Percentiles rank a stretch among this genome's conserved stretches.
Evolutionary conservation across 2,888 invertebrate species (phyloP).

Genomic region (Lochmaea crataegi): DNA sequence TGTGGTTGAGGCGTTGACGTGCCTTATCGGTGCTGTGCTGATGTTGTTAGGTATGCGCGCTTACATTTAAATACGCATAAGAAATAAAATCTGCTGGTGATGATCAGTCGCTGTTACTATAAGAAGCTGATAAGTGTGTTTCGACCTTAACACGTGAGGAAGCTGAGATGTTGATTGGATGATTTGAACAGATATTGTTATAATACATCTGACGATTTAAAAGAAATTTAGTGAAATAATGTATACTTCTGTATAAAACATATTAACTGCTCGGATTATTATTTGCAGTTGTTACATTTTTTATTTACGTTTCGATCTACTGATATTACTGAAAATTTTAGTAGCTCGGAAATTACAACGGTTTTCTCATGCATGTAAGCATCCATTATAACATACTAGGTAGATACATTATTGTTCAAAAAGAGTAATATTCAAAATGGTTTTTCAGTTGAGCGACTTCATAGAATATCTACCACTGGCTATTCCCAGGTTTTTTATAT

Average conservation of each 20-base stretch:
- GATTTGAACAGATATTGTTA: no score
- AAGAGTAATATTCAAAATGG: slow-evolving; percentile 33
- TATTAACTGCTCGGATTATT: not conserved
- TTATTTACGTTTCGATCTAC: not conserved
- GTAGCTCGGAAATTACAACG: slow-evolving; percentile 1
- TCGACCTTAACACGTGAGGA: no score
- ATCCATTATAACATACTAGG: slow-evolving; percentile 28
- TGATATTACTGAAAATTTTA: slow-evolving; percentile 4
- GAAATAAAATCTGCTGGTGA: no score
- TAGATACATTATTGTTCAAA: slow-evolving; percentile 24
- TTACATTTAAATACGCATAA: no score
- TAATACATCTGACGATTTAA: no score
- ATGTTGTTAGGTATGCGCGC: no score
- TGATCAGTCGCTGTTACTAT: no score
- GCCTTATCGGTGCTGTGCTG: no score
- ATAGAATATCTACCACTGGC: slow-evolving; percentile 24
- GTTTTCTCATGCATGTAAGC: slow-evolving; percentile 29
- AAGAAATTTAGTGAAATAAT: no score
- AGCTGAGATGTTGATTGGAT: no score
- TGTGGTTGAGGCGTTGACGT: no score
- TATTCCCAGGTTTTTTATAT: slow-evolving; percentile 13
- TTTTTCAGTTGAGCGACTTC: slow-evolving; percentile 32
- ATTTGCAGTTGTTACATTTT: not conserved
- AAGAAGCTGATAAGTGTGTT: no score
- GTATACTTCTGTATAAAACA: not conserved